A percentile compares a stretch with the other conserved stretches of the same genome.
These are phyloP conservation scores for Ciconia stormi DNA, from an alignment of 2,113 vertebrate species.

Conservation along the genomic window DNA sequence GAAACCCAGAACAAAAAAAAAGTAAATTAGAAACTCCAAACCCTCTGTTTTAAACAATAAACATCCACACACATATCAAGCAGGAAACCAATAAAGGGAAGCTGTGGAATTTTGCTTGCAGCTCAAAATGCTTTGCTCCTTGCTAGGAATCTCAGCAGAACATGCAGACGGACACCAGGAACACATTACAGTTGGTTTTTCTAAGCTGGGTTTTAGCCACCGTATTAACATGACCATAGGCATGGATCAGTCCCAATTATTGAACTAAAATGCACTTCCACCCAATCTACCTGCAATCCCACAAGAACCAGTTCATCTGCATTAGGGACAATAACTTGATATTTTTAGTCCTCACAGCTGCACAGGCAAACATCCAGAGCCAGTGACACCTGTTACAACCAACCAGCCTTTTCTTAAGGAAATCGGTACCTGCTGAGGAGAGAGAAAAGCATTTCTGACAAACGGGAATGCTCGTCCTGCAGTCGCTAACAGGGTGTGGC, in stretches of 20 bases:
- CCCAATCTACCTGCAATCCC: background rate
- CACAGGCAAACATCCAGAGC: background rate
- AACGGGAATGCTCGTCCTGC: background rate
- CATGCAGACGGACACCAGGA: background rate
- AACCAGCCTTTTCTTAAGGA: background rate
- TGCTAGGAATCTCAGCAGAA: background rate
- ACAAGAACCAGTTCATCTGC: background rate
- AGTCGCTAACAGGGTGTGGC: background rate
- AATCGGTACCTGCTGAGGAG: background rate
- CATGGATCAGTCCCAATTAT: background rate
- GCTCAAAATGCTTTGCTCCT: background rate
- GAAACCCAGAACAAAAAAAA: background rate
- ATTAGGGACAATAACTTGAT: background rate
- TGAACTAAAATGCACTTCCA: background rate
- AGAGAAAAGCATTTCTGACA: background rate
- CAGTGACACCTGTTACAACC: background rate
- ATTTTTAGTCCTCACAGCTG: background rate
- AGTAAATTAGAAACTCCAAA: background rate
- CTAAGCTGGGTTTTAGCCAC: background rate
- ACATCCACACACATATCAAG: accelerated
- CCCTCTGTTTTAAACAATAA: background rate
- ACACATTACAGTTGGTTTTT: background rate
- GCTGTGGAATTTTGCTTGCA: background rate
- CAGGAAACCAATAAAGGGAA: background rate
- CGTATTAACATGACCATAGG: background rate